Conservation (phyloP, 1,140 invertebrate genomes). For the Zelostemma sp. region DNA sequence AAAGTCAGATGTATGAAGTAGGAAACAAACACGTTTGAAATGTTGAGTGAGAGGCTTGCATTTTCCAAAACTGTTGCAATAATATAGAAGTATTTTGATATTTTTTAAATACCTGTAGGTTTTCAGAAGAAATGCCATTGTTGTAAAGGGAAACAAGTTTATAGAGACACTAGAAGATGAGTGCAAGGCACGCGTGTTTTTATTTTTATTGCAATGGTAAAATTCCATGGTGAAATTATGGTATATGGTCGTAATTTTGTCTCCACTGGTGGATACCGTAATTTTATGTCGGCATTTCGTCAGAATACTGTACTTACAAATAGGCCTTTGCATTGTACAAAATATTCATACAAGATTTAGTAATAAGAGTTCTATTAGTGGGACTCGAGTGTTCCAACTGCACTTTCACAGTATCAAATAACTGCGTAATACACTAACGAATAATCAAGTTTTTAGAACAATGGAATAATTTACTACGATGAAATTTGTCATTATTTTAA, state of each 20-base stretch:
- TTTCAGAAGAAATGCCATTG: slow-evolving; percentile 22
- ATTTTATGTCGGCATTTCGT: background rate
- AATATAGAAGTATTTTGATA: slow-evolving; percentile 8
- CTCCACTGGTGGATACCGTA: background rate
- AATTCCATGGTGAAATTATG: no score
- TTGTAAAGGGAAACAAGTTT: background rate
- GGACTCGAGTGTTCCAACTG: background rate
- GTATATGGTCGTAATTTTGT: no score
- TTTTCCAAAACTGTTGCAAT: slow-evolving; percentile 30
- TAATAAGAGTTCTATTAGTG: background rate
- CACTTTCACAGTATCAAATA: background rate
- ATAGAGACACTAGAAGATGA: background rate
- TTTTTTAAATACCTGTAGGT: slow-evolving; percentile 37
- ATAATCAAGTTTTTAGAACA: background rate
- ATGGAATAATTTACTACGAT: background rate
- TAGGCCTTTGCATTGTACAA: slow-evolving; percentile 1
- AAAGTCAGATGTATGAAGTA: no score
- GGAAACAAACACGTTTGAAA: slow-evolving; percentile 7
- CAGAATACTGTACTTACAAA: background rate
- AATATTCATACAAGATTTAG: background rate
- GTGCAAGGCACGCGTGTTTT: background rate
- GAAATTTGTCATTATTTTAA: background rate
- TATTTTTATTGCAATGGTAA: background rate
- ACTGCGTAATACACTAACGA: background rate
- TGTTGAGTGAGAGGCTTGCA: slow-evolving; percentile 21